Percentiles rank a stretch among this genome's conserved stretches.
phyloP scores from a whole-genome alignment of 1,140 invertebrate genomes.

The Battus philenor region DNA sequence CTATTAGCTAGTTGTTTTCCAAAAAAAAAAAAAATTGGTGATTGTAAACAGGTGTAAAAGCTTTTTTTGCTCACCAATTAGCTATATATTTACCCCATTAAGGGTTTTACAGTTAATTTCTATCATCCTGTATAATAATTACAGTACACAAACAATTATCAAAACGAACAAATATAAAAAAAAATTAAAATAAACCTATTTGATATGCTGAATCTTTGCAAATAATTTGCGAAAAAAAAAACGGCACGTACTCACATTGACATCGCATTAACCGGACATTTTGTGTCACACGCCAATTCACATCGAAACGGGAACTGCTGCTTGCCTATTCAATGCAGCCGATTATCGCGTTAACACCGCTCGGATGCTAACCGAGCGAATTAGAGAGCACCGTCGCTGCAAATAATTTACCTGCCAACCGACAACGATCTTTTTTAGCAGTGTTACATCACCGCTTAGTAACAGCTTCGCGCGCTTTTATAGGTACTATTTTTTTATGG shows the following conservation, averaged over 20 bases:
- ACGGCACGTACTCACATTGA: constrained; percentile 31
- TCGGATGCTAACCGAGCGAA: constrained; percentile 7
- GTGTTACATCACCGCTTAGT: constrained; percentile 6
- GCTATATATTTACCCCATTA: too few relatives aligned
- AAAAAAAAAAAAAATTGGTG: too few relatives aligned
- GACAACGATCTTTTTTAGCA: background rate
- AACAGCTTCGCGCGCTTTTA: constrained; percentile 14
- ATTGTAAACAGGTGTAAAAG: too few relatives aligned
- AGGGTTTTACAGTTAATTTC: too few relatives aligned
- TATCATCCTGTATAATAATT: too few relatives aligned
- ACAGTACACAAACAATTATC: constrained; percentile 19
- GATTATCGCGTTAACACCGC: constrained; percentile 22
- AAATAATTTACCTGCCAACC: background rate
- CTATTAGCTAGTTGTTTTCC: too few relatives aligned
- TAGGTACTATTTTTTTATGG: constrained; percentile 29
- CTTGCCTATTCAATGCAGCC: constrained; percentile 26
- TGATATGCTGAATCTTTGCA: constrained; percentile 50
- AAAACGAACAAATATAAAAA: constrained; percentile 22
- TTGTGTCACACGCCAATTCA: constrained; percentile 19
- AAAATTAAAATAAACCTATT: constrained; percentile 42
- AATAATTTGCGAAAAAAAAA: constrained; percentile 39
- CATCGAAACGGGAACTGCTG: constrained; percentile 20
- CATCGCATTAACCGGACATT: constrained; percentile 30
- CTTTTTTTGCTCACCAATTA: too few relatives aligned
- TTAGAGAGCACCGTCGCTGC: constrained; percentile 15